Percentiles rank a stretch among this genome's conserved stretches.
phyloP scores from a whole-genome alignment of 1,140 invertebrate species.

The Dreissena rostriformis region DNA sequence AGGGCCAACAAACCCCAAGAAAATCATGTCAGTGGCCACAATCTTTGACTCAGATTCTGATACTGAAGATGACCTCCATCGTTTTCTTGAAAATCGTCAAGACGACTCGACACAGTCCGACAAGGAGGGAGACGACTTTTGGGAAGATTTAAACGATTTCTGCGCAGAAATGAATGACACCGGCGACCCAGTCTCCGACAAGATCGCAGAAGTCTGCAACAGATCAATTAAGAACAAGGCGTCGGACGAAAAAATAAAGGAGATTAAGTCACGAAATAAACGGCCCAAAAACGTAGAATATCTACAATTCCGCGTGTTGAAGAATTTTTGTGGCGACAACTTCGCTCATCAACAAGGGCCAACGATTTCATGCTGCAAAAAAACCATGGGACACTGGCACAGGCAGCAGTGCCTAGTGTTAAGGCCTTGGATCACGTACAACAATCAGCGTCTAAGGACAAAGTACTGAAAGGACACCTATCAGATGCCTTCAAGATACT shows the following conservation, averaged over 20 bases:
- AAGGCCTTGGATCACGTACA: neutral
- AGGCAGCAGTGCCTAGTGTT: neutral
- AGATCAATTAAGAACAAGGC: neutral
- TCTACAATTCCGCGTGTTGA: slow-evolving; percentile 14
- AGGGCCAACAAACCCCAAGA: neutral
- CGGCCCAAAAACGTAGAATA: neutral
- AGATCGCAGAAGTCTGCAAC: neutral
- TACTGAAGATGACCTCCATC: neutral
- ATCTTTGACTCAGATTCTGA: neutral
- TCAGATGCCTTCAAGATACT: slow-evolving; percentile 7
- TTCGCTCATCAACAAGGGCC: neutral
- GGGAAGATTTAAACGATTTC: neutral
- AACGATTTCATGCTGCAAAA: slow-evolving; percentile 13
- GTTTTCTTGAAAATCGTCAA: neutral
- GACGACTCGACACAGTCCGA: too few species aligned
- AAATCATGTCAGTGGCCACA: neutral
- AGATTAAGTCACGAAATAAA: neutral
- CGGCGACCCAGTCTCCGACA: neutral
- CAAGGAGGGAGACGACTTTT: neutral
- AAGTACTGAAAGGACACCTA: neutral
- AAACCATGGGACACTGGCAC: neutral
- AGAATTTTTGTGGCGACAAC: slow-evolving; percentile 1
- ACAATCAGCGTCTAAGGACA: neutral
- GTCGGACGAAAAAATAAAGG: neutral
- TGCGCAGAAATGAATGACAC: neutral